Evolutionary conservation across 2,888 invertebrate genomes (phyloP), one percentile per base, ranked within the genome.

Genomic region (Plebejus anna): DNA sequence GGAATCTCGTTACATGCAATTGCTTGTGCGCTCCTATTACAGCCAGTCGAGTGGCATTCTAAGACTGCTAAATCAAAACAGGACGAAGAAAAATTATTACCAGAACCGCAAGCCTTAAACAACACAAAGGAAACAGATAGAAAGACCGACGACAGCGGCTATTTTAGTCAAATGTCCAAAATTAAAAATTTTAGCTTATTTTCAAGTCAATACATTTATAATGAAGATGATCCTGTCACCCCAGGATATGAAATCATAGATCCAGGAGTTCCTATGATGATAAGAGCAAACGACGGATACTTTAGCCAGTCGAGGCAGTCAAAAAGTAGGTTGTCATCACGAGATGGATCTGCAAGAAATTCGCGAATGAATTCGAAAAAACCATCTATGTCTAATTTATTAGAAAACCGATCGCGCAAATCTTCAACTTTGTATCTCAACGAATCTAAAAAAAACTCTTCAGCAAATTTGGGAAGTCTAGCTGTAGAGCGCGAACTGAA

Each of bases 31-130:
- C 89, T 96, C 77, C 87, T 97, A 76, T 89, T 97, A 70, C 97
- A 97, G 83, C 97, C 97, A 3, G 96, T 97, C 0, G 95, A 95
- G 85, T 96, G 96, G 96, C 97, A 97, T 84, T 90, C 94, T 4
- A 95, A 95, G 83, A 92, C 89, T 81, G 84, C 86, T 78, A 80
- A 79, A 4, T 57, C 80, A n/a, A 85, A 88, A 75, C 80, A 82
- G 77, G 87, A 88, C 51, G 87, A 87, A 80, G 85, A 90, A 77
- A 89, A 87, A 76, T 79, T 89, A 32, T 77, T 90, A 1, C 83
- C 76, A 6, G 71, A 80, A 76, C 77, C 80, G 4, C 75, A 84
- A 77, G 51, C 78, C 55, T 82, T 84, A 4, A 83, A 47, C 9
- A 72, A 51, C 5, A 28, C 13, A 16, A 72, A 55, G 2, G 28